Evolutionary conservation across 2,888 invertebrate species (phyloP), one percentile per base, ranked within the genome.

Genomic region (Xestia c-nigrum): DNA sequence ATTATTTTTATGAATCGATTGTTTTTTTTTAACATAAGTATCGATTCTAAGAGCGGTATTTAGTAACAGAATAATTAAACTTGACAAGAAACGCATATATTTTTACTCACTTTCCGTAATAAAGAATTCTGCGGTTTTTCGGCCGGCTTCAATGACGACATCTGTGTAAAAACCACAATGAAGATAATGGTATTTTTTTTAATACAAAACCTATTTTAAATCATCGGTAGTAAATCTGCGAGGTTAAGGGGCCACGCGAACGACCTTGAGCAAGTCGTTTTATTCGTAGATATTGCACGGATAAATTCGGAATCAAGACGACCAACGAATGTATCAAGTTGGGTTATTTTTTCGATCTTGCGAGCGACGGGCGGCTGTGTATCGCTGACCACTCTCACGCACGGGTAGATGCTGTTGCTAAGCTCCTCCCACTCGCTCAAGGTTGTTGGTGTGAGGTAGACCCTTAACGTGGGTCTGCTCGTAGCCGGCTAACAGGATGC

Each of bases 81-180:
- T 50, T 50, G 6, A 50, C 19, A 16, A 47, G 47, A 47, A 47
- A 14, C 14, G 14, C 14, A 47, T 47, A 52, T 55, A 52, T 55
- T 57, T 57, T 21, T n/a, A 76, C 95, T 94, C 90, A 96, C 96
- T 95, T 82, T 87, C 89, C 0, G 93, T 87, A 7, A 96, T 93
- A 77, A 96, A 95, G 61, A 87, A 87, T 88, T 96, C 96, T 0
- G 95, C 93, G 10, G 95, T 90, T 67, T 87, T 89, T 74, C 94
- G 89, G 16, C 95, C 88, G 43, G 93, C 93, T 83, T 96, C 96
- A 64, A 96, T 95, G 63, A 95, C 82, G 6, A 94, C 95, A 90
- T 96, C 96, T 96, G 92, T 31, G 46, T 6, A 46, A 14, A 80
- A 80, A 43, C 10, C 52, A 74, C 31, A 68, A 38, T 43, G 3